phyloP scores from a whole-genome alignment of 2,888 invertebrate species.

The Ceramica pisi region DNA sequence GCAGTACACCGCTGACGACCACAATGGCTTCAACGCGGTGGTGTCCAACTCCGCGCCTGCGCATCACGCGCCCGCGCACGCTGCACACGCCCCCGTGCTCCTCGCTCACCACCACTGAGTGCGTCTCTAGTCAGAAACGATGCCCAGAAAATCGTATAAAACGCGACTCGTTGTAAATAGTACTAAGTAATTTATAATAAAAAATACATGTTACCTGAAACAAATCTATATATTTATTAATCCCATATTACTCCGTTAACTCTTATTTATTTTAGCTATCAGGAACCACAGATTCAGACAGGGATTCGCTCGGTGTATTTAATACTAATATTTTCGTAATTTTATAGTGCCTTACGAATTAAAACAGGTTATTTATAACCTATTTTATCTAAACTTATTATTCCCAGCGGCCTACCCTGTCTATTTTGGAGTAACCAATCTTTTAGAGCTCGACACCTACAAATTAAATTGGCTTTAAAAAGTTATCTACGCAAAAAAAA shows the following conservation, averaged over 20 bases:
- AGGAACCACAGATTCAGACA: too few relatives aligned
- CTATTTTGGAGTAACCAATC: too few relatives aligned
- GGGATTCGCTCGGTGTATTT: too few relatives aligned
- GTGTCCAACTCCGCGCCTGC: conserved; percentile 82
- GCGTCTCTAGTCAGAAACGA: conserved; percentile 45
- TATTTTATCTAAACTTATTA: too few relatives aligned
- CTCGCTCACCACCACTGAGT: conserved; percentile 75
- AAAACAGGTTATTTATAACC: too few relatives aligned
- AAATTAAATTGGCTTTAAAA: too few relatives aligned
- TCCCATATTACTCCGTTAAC: not conserved
- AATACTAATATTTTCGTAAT: too few relatives aligned
- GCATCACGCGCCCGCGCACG: conserved; percentile 67
- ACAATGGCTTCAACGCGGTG: conserved; percentile 85
- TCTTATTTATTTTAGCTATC: not conserved
- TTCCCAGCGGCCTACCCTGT: too few relatives aligned
- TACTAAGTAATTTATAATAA: conserved; percentile 63
- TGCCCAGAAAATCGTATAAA: conserved; percentile 42
- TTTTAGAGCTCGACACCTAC: too few relatives aligned
- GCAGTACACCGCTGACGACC: conserved; percentile 89
- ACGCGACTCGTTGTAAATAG: conserved; percentile 64
- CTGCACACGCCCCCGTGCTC: conserved; percentile 68
- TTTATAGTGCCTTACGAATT: too few relatives aligned
- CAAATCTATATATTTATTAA: conserved; percentile 10
- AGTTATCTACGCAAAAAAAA: too few relatives aligned
- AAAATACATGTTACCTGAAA: conserved; percentile 42